Evolutionary conservation across 2,888 invertebrate species (phyloP).

Genomic region (Serrognathus titanus): DNA sequence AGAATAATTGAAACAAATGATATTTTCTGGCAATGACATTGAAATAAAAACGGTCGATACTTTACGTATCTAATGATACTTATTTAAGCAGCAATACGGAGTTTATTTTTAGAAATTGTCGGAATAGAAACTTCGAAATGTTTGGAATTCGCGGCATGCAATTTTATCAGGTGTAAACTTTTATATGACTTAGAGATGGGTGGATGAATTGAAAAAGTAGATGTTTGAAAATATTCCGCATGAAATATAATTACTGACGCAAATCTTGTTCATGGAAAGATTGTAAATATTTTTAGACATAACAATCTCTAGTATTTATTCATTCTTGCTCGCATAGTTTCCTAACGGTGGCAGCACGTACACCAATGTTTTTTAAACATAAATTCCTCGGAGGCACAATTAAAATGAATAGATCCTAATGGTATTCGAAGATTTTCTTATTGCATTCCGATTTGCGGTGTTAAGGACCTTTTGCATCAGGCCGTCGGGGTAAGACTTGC

Average conservation of each 20-base stretch:
- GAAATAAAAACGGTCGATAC: too few relatives aligned
- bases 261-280: constrained; percentile 41
- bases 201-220: constrained; percentile 1
- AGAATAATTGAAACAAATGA: too few relatives aligned
- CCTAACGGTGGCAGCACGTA: constrained; percentile 58
- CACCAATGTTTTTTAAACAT: constrained; percentile 40
- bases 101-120: not conserved
- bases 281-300: constrained; percentile 47
- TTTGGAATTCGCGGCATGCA: not conserved
- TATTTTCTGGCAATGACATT: too few relatives aligned
- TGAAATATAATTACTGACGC: constrained; percentile 31
- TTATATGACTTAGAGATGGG: not conserved
- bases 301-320: constrained; percentile 41
- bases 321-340: constrained; percentile 52
- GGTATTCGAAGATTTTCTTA: not conserved
- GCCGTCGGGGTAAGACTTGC: not conserved
- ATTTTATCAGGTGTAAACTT: not conserved
- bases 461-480: constrained; percentile 8
- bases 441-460: constrained; percentile 7
- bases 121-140: not conserved
- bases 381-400: constrained; percentile 23
- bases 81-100: too few relatives aligned
- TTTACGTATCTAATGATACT: too few relatives aligned
- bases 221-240: constrained; percentile 15
- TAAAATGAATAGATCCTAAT: constrained; percentile 17